A percentile compares a stretch with the other conserved stretches of the same genome.
These are phyloP conservation scores for Ailurus styani DNA, from an alignment of 2,113 vertebrate genomes.

Conservation along the genomic window DNA sequence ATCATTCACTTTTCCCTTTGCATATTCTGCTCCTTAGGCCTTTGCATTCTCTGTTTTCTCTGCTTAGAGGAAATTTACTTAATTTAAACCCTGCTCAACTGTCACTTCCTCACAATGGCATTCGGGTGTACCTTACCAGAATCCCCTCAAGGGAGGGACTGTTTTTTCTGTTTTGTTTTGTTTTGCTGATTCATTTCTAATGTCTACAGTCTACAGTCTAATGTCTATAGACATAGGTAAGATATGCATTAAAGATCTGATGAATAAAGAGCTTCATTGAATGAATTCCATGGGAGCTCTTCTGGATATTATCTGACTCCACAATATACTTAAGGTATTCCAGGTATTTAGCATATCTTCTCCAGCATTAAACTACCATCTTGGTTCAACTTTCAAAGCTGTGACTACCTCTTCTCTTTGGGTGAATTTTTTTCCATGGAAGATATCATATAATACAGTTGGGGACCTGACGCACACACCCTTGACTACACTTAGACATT, in stretches of 20 bases:
- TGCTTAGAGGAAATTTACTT: not conserved
- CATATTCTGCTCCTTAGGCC: not conserved
- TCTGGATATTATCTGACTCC: not conserved
- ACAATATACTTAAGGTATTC: not conserved
- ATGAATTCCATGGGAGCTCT: not conserved
- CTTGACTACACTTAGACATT: not conserved
- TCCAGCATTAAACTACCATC: not conserved
- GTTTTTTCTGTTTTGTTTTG: not conserved
- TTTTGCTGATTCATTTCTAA: not conserved
- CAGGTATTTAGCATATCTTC: not conserved
- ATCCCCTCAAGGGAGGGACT: not conserved
- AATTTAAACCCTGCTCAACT: not conserved
- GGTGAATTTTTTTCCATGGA: not conserved
- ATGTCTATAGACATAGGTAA: not conserved
- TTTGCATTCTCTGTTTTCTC: not conserved
- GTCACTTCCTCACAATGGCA: not conserved
- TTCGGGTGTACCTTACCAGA: not conserved
- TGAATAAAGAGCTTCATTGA: not conserved
- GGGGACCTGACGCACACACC: not conserved
- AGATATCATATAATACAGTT: not conserved
- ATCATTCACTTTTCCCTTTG: not conserved
- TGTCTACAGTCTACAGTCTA: not conserved
- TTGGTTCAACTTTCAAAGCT: not conserved
- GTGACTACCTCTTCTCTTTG: not conserved
- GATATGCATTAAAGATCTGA: not conserved